Percentiles rank a stretch among this genome's conserved stretches.
Evolutionary conservation across 1,140 invertebrate species (phyloP).

Genomic region (Chionoecetes opilio): DNA sequence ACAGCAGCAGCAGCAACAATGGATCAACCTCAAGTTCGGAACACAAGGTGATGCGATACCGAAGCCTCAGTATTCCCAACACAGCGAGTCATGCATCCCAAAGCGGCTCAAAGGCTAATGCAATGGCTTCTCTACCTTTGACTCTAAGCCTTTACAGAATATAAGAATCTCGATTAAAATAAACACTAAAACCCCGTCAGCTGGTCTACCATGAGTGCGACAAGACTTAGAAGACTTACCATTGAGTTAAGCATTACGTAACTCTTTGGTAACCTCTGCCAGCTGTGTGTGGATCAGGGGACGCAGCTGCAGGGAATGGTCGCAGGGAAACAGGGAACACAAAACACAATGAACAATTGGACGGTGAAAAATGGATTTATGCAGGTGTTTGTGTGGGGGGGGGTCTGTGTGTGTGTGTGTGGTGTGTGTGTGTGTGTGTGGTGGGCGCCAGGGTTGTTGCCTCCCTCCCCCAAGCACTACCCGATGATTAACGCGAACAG

Average conservation of each 20-base stretch:
- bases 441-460: neutral
- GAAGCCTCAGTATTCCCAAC: neutral
- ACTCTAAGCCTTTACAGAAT: neutral
- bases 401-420: neutral
- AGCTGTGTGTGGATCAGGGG: no score
- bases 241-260: no score
- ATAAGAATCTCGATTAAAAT: neutral
- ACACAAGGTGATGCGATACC: no score
- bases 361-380: no score
- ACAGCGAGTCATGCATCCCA: neutral
- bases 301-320: no score
- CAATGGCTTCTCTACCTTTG: neutral
- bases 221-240: no score
- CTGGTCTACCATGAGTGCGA: no score
- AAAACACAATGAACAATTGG: no score
- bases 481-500: no score
- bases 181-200: neutral
- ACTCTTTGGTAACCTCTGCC: no score
- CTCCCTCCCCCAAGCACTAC: neutral
- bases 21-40: neutral
- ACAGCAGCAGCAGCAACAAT: neutral
- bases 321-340: no score
- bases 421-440: slow-evolving; percentile 25
- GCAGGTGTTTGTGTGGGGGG: neutral
- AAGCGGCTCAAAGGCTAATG: neutral